Conservation (phyloP, 2,113 vertebrate genomes). For the Geothlypis trichas region DNA sequence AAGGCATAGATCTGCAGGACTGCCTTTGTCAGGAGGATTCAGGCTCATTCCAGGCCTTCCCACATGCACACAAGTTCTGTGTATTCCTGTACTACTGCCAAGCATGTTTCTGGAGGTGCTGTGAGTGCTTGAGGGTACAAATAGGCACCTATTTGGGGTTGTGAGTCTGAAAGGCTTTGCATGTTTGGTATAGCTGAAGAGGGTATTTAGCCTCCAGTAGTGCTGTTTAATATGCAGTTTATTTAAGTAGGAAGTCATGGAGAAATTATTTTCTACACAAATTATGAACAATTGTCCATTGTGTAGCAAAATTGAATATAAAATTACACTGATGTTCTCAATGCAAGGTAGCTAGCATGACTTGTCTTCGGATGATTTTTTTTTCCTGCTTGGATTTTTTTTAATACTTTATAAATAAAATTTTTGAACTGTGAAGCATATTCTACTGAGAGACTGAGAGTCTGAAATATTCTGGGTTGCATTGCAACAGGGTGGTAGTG, state of each 20-base stretch:
- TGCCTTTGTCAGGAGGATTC: not conserved
- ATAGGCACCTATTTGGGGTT: not conserved
- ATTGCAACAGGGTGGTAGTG: not conserved
- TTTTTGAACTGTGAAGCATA: not conserved
- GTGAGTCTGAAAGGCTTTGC: not conserved
- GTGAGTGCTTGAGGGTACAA: not conserved
- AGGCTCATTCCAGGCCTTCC: not conserved
- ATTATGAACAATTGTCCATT: not conserved
- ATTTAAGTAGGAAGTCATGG: not conserved
- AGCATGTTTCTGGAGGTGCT: not conserved
- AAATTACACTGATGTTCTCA: not conserved
- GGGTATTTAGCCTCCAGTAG: not conserved
- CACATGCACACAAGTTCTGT: rapidly evolving
- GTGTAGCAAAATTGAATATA: not conserved
- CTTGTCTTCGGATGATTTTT: not conserved
- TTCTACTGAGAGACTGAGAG: not conserved
- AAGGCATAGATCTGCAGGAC: not conserved
- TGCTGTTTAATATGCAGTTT: not conserved
- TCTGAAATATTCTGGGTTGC: not conserved
- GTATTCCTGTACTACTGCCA: not conserved
- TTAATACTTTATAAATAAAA: not conserved
- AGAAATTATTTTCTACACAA: not conserved
- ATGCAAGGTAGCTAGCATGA: not conserved
- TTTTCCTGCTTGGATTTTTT: not conserved
- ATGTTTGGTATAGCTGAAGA: not conserved